Conservation (phyloP, 1,140 invertebrate species). For the Procambarus virginalis region DNA sequence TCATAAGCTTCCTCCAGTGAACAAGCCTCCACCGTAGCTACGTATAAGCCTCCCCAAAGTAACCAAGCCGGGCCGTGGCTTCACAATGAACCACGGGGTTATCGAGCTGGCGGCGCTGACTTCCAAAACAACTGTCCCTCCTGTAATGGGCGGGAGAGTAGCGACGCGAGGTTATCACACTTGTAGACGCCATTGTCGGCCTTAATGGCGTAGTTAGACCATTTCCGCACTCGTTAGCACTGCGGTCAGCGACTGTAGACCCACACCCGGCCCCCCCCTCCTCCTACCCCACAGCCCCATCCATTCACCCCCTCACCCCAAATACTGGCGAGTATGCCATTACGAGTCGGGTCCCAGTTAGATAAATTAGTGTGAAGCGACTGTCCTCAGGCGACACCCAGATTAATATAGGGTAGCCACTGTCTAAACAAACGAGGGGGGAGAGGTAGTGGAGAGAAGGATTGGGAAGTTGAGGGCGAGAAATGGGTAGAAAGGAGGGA, state of each 20-base stretch:
- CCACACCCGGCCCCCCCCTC: background rate
- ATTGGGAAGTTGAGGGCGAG: background rate
- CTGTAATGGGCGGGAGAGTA: no score
- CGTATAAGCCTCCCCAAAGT: no score
- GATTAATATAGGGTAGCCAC: background rate
- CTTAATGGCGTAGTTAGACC: constrained; percentile 14
- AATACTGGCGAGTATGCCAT: background rate
- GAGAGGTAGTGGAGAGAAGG: background rate
- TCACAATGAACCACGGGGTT: no score
- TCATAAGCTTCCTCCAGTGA: no score
- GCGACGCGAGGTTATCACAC: background rate
- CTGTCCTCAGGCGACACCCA: background rate
- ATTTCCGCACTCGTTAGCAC: constrained; percentile 7
- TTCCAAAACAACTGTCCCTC: no score
- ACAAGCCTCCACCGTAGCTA: no score
- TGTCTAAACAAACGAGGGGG: background rate
- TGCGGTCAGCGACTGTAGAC: background rate
- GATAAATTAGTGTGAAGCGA: background rate
- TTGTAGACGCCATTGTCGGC: constrained; percentile 4
- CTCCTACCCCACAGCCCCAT: background rate
- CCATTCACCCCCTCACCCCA: background rate
- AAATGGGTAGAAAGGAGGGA: background rate
- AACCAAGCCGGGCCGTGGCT: no score
- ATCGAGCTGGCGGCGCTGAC: no score
- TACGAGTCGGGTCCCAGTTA: background rate